Percentiles rank a stretch among this genome's conserved stretches.
Evolutionary conservation across 2,888 invertebrate species (phyloP).

Genomic region (Acleris emargana): DNA sequence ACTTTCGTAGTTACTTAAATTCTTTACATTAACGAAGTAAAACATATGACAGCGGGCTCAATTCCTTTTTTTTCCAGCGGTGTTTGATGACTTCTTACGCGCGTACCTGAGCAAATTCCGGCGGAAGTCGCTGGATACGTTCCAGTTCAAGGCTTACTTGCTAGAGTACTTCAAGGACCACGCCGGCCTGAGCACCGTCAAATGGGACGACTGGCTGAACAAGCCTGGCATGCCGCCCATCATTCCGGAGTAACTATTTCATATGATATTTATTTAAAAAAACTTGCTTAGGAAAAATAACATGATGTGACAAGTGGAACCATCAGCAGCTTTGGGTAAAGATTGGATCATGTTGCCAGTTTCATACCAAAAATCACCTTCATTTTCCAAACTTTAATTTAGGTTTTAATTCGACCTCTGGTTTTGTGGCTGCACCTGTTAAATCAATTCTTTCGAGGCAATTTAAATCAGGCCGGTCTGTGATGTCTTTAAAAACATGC

Average conservation of each 20-base stretch:
- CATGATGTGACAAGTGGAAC: no score
- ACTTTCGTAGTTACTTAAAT: no score
- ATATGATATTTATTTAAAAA: background rate
- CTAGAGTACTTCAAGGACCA: conserved; percentile 87
- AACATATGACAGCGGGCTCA: background rate
- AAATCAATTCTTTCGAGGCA: no score
- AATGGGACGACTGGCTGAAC: conserved; percentile 94
- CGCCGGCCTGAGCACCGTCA: conserved; percentile 84
- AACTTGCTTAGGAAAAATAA: no score
- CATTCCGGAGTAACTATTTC: conserved; percentile 87
- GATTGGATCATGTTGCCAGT: background rate
- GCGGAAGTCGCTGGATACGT: conserved; percentile 91
- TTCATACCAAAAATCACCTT: background rate
- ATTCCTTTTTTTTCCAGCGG: conserved; percentile 29
- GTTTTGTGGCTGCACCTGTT: no score
- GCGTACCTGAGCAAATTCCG: conserved; percentile 92
- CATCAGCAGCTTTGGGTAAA: no score
- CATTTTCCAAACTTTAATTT: no score
- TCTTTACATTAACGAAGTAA: background rate
- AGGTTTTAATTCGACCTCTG: no score
- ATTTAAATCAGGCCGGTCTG: no score
- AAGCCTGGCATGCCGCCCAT: conserved; percentile 94
- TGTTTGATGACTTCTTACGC: conserved; percentile 93
- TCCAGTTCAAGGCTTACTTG: conserved; percentile 90
- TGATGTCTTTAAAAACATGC: no score